Evolutionary conservation across 2,888 invertebrate species (phyloP), one percentile per base, ranked within the genome.

Genomic region (Esperia sulphurella): DNA sequence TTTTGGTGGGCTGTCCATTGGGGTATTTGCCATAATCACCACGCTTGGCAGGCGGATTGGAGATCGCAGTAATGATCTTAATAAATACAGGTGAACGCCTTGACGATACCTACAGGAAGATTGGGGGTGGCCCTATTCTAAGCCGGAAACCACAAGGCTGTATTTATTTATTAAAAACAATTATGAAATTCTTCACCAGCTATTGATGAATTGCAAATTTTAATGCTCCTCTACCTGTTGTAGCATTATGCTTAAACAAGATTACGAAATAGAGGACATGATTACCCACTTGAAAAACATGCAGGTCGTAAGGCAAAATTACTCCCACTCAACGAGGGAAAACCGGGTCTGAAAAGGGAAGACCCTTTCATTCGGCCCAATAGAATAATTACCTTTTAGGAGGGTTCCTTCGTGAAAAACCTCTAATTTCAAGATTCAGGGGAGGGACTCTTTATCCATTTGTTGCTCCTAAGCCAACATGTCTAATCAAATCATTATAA

Each of bases 331-430:
- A 41, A 44, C 14, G 28, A 46, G 51, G 39, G 61, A 60, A 59
- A 64, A 55, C 59, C 63, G 62, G 59, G 61, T 53, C 63, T 53
- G 50, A 59, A 33, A 69, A 68, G 63, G 66, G 51, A 63, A 56
- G 56, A 48, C 63, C 73, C 65, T 75, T 80, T 76, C 67, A 75
- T 66, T 62, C 63, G 61, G 57, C 58, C 68, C 71, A 68, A 74
- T 77, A 71, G 72, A 75, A 75, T 79, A 79, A 79, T 79, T 76
- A 76, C 75, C 73, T 75, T 65, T 68, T n/a, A 35, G 56, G 70
- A 68, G 62, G 68, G 63, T 61, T 59, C 62, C 63, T 45, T 39
- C 53, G 52, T 60, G 63, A 63, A 72, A 72, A 71, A 66, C 63
- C 59, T 67, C 74, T 69, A 76, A 75, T 78, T 75, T 68, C 57